Conservation (phyloP, 2,888 invertebrate genomes). For the Diarsia brunnea region DNA sequence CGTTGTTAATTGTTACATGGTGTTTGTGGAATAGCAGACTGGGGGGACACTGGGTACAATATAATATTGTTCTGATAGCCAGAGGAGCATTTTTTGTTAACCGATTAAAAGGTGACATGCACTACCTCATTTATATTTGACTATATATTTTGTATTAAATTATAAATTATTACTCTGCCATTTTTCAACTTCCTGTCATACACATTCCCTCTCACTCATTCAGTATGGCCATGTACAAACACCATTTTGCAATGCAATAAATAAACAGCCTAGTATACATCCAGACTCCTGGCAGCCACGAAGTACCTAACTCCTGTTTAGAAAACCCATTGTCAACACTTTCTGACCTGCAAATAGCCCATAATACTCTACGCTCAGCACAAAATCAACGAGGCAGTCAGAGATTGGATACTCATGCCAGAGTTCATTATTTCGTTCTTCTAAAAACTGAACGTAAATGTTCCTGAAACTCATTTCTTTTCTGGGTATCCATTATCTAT, state of each 20-base stretch:
- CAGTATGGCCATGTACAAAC: background rate
- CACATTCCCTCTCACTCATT: background rate
- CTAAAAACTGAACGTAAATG: background rate
- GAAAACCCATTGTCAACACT: background rate
- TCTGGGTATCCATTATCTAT: background rate
- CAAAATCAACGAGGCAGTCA: background rate
- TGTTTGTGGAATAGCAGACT: conserved; percentile 37
- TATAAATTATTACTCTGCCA: no score
- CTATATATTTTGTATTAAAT: no score
- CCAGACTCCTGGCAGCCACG: background rate
- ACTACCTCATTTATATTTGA: background rate
- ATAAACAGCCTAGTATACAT: background rate
- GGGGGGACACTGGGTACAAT: conserved; percentile 2
- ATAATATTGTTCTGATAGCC: conserved; percentile 2
- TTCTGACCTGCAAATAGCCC: background rate
- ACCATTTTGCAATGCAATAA: background rate
- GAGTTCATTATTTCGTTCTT: background rate
- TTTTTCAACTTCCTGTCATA: background rate
- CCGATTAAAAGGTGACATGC: no score
- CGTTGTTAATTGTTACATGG: conserved; percentile 45
- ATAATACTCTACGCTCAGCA: background rate
- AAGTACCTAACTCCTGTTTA: background rate
- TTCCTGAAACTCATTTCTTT: background rate
- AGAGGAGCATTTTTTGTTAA: background rate
- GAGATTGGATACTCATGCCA: background rate